Conservation (phyloP, 2,113 vertebrate genomes). For the Solenodon paradoxus region DNA sequence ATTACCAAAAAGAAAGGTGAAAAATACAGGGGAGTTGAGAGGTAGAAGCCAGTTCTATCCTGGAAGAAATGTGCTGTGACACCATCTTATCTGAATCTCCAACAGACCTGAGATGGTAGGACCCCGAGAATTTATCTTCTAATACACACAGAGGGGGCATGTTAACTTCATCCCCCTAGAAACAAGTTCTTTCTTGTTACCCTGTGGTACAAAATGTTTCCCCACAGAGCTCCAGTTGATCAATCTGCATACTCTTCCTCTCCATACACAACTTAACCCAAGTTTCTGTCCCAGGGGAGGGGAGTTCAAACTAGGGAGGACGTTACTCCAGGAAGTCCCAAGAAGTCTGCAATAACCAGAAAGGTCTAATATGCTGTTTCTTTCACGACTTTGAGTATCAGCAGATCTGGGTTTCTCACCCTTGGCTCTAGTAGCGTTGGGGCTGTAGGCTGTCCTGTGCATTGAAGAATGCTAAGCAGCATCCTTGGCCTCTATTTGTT, state of each 20-base stretch:
- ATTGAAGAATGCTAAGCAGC: neutral
- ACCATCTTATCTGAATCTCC: neutral
- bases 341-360: neutral
- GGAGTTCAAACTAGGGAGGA: neutral
- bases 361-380: neutral
- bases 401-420: neutral
- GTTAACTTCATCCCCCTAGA: neutral
- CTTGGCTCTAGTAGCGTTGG: no score
- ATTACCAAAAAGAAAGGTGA: neutral
- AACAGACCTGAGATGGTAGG: fast-evolving
- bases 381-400: neutral
- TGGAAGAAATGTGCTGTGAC: neutral
- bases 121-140: neutral
- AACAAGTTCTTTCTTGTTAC: neutral
- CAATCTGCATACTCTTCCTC: neutral
- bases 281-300: neutral
- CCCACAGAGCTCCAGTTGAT: neutral
- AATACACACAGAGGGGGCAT: fast-evolving
- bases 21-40: neutral
- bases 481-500: neutral
- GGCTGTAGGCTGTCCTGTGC: neutral
- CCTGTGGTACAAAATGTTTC: neutral
- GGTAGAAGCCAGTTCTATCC: neutral
- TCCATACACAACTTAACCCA: neutral
- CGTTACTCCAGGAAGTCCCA: neutral